Conservation (phyloP, 2,113 vertebrate genomes). For the Pangasianodon gigas region DNA sequence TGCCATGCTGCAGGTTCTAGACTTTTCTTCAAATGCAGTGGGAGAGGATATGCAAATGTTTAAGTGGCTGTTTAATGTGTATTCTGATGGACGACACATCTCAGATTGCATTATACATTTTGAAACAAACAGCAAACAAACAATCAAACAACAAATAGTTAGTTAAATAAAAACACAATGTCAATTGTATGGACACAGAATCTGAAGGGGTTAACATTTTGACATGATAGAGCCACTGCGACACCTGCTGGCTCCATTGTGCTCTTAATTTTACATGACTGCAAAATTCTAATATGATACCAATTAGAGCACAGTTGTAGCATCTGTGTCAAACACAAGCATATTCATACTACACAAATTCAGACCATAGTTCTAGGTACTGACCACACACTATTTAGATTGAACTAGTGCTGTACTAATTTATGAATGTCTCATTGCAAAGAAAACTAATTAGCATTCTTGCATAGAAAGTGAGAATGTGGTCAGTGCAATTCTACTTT, state of each 20-base stretch:
- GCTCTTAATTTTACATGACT: neutral
- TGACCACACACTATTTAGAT: neutral
- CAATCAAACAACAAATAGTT: neutral
- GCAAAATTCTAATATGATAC: neutral
- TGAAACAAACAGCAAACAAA: neutral
- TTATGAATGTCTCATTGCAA: neutral
- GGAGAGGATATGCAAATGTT: neutral
- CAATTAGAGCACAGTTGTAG: neutral
- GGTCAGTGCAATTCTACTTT: neutral
- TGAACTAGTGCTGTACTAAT: neutral
- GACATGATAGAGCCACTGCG: neutral
- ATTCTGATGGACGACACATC: neutral
- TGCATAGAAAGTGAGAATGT: neutral
- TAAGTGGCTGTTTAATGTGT: neutral
- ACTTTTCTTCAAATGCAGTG: neutral
- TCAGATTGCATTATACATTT: neutral
- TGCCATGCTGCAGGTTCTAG: neutral
- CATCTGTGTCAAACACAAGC: neutral
- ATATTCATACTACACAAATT: neutral
- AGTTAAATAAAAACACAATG: neutral
- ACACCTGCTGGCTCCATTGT: constrained; percentile 15
- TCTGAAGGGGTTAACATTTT: neutral
- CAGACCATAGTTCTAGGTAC: neutral
- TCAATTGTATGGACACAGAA: neutral
- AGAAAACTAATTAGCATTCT: neutral